Evolutionary conservation across 2,888 invertebrate genomes (phyloP), one percentile per base, ranked within the genome.

Genomic region (Baccha elongata): DNA sequence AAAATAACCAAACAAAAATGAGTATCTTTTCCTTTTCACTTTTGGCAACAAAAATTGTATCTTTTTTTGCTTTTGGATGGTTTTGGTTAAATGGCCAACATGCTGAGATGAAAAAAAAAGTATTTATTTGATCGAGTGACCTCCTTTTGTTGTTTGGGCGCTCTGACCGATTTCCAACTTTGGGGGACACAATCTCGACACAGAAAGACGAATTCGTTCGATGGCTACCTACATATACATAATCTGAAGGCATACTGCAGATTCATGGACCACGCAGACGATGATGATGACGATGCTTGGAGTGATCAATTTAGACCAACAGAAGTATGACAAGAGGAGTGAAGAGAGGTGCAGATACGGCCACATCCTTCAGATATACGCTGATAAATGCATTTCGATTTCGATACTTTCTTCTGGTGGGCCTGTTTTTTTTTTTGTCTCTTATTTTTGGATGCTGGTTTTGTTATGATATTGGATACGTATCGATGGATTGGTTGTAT

Each of bases 321-420:
- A 68, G 58, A 72, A 73, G 78, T 52, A 42, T 53, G 60, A 35
- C 32, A 58, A 21, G 44, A 13, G 26, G 55, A 48, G 46, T 29
- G 48, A 13, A 55, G 13, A 44, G 29, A 35, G 50, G 40, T 37
- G 44, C 23, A n/a, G 46, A 72, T 71, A 60, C 68, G 37, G 58
- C 42, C 37, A 72, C 72, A 83, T 83, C 76, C 83, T 83, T 83
- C 65, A 62, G 72, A 48, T 50, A 48, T 50, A 58, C 44, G 44
- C 60, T 81, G 78, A 83, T 83, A 78, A 83, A 83, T 78, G 71
- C 64, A 78, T 73, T 60, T 83, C 83, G 72, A 83, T 83, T 83
- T 83, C 68, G 44, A 52, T 76, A 72, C 72, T 83, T 81, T 76
- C 76, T 83, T 76, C 53, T 62, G 26, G 32, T 32, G 32, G 23